Evolutionary conservation across 2,113 vertebrate genomes (phyloP).

Genomic region (Ondatra zibethicus): DNA sequence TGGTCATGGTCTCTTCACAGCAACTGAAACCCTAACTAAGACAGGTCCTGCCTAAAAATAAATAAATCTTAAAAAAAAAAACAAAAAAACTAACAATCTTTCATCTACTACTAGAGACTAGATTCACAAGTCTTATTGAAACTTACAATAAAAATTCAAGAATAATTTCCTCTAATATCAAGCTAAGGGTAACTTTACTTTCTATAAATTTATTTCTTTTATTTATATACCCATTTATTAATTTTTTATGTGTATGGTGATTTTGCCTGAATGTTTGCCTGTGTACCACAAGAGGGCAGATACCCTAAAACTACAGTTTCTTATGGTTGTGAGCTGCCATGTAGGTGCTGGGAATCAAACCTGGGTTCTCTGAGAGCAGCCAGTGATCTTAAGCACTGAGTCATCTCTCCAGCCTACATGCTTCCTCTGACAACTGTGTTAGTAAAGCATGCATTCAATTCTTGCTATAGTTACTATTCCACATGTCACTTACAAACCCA

Average conservation of each 20-base stretch:
- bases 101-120: background rate
- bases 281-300: background rate
- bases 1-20: background rate
- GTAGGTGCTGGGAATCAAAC: background rate
- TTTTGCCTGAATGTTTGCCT: background rate
- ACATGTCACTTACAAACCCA: constrained; percentile 77
- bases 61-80: background rate
- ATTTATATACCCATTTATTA: background rate
- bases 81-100: background rate
- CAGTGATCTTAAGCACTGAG: background rate
- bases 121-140: constrained; percentile 31
- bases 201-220: background rate
- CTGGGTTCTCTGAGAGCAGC: background rate
- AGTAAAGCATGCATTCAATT: background rate
- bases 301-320: background rate
- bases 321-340: background rate
- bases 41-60: background rate
- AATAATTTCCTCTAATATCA: constrained; percentile 23
- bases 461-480: background rate
- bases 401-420: background rate
- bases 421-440: background rate
- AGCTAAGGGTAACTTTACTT: constrained; percentile 44
- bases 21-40: background rate
- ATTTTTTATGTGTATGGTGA: no score
- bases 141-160: background rate